Conservation (phyloP, 2,113 vertebrate species). For the Astur gentilis region DNA sequence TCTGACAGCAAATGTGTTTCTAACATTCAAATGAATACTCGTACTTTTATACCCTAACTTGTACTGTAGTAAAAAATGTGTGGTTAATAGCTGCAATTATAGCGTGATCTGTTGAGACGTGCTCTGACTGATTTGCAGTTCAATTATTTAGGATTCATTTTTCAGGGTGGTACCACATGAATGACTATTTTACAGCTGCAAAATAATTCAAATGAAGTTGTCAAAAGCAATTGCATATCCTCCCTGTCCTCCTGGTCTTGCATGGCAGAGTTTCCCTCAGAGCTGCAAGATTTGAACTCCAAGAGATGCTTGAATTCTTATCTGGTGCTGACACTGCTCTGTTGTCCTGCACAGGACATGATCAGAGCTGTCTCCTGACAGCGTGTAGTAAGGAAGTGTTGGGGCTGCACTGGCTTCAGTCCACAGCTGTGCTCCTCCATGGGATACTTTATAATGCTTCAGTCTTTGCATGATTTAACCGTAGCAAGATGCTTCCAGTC, state of each 20-base stretch:
- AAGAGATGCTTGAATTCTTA: not conserved
- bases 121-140: not conserved
- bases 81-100: slow-evolving; percentile 28
- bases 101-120: not conserved
- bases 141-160: slow-evolving; percentile 43
- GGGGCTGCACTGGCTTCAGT: not conserved
- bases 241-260: not conserved
- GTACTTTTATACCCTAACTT: not conserved
- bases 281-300: not conserved
- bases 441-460: not conserved
- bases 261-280: not conserved
- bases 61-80: not conserved
- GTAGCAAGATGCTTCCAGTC: not conserved
- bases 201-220: not conserved
- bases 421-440: not conserved
- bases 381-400: accelerated
- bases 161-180: not conserved
- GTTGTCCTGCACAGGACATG: accelerated
- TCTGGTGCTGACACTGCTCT: not conserved
- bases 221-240: not conserved
- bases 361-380: not conserved
- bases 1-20: not conserved
- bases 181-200: not conserved
- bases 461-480: not conserved
- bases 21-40: not conserved